Evolutionary conservation across 2,113 vertebrate species (phyloP), one percentile per base, ranked within the genome.

Genomic region (Xiphophorus maculatus): DNA sequence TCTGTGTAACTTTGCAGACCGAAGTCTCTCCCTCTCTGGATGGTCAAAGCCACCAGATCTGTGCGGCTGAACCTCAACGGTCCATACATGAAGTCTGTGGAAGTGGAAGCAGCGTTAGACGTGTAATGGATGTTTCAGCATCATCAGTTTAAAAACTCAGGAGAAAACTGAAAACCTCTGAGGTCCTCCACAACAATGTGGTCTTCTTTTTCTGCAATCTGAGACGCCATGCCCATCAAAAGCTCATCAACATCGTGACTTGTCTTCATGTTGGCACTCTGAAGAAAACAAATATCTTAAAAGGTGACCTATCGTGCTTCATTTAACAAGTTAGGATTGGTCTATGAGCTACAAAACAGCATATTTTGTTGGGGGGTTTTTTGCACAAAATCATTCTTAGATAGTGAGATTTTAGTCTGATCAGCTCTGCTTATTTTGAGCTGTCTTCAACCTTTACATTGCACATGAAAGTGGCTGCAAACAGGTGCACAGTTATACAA

Each of bases 221-320:
- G 98, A 0, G 97, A 99, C 27, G 95, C 94, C 98, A 99, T 99
- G 42, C 98, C 98, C 92, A 98, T 90, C n/a, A 99, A 77, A 14
- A 99, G 89, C 0, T 92, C 84, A 17, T 96, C 93, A 60, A 97
- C 81, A 9, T 95, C 95, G 19, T 89, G 74, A 30, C 85, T 69
- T 22, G 74, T 93, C 76, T 89, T 88, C 74, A 95, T 63, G 69
- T 93, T 88, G 0, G 84, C 68, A 8, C 83, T 95, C 97, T 98
- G 85, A 64, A 89, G 62, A 73, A 61, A 63, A 64, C 58, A 48
- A 40, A 71, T n/a, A 29, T 27, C 37, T 27, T 17, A 37, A 17
- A 51, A 5, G 10, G 10, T 11, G 10, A 12, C 10, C 10, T 11
- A 11, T 37, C 0, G 2, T 37, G 35, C 35, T 37, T 37, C 10